Base-by-base conservation (phyloP, 2,888 invertebrate species). In the Andrena fulva region DNA sequence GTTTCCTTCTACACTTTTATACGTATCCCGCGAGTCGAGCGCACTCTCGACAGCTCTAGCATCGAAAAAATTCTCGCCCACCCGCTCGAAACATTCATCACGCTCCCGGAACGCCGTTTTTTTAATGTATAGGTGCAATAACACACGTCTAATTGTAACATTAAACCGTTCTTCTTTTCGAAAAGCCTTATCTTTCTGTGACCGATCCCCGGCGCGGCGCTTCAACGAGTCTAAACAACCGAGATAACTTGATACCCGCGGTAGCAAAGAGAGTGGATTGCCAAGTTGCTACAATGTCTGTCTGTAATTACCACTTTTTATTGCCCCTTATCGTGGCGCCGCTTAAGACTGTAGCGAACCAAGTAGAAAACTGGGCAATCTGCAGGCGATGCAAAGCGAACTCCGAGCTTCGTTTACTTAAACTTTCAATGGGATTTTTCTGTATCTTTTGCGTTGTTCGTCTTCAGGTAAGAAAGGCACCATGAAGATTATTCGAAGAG, bases 131-230 rank as follows among this genome's bases (percentile, higher is more conserved):
- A 85, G 79, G 71, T 71, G 70, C 77, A 74, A 72, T 62, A 56
- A 85, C 83, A 12, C 24, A 6, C 42, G 85, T 88, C 90, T 86
- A 89, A 90, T 82, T 90, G 82, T 87, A 87, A 35, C 10, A 42
- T 63, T 63, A 63, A 35, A 50, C 16, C 16, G 67, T 52, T 33
- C 35, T 52, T 35, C 62, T 48, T 62, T 62, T 71, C 50, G 60
- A 64, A 48, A 62, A 62, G 35, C 35, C n/a, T 62, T 20, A 62
- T 60, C 31, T 31, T 64, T 42, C 48, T 64, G 7, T 16, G 16
- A 12, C 27, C 42, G 56, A 56, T 24, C 56, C 56, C 24, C 10
- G 56, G 24, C 56, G 8, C 27, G 24, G 24, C 27, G 56, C 24
- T 10, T 27, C 27, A 6, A 52, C 20, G 20, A 8, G 8, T 52